These are phyloP conservation scores for Chironomus tepperi DNA, from an alignment of 1,140 invertebrate genomes.

Conservation along the genomic window DNA sequence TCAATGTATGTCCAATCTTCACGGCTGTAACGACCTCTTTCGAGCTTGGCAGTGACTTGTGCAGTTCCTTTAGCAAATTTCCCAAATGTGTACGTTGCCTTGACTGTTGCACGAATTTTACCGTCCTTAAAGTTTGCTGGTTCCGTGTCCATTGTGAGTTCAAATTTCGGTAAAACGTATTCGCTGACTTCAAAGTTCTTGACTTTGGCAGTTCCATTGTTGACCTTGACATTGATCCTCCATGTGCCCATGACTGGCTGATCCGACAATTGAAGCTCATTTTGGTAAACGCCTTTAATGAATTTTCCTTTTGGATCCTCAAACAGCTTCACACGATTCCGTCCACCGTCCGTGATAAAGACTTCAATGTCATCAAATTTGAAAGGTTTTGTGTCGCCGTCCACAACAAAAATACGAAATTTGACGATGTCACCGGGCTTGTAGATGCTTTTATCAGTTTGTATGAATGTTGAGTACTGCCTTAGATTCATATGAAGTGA, in stretches of 20 bases:
- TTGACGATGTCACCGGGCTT: constrained; percentile 77
- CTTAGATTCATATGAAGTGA: neutral
- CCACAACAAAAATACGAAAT: constrained; percentile 75
- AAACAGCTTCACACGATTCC: constrained; percentile 62
- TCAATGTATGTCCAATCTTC: no score
- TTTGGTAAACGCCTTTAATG: constrained; percentile 67
- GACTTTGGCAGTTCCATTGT: constrained; percentile 34
- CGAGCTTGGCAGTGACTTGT: constrained; percentile 49
- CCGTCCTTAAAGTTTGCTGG: constrained; percentile 73
- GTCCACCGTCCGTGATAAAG: constrained; percentile 29
- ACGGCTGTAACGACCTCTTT: constrained; percentile 40
- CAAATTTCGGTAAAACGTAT: constrained; percentile 88
- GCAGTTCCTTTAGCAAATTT: constrained; percentile 56
- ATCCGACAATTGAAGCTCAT: constrained; percentile 69
- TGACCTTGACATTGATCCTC: constrained; percentile 60
- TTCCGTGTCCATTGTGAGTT: constrained; percentile 70
- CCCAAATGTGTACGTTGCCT: constrained; percentile 39
- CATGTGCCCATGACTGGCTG: constrained; percentile 87
- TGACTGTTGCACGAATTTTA: constrained; percentile 42
- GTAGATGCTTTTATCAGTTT: constrained; percentile 91
- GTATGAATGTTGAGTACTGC: constrained; percentile 59
- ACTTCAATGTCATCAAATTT: constrained; percentile 16
- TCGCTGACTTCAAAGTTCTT: constrained; percentile 51
- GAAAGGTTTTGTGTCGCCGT: constrained; percentile 58
- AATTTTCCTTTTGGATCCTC: constrained; percentile 46